Base-by-base conservation (phyloP, 2,888 invertebrate genomes). In the Graphium colonna region DNA sequence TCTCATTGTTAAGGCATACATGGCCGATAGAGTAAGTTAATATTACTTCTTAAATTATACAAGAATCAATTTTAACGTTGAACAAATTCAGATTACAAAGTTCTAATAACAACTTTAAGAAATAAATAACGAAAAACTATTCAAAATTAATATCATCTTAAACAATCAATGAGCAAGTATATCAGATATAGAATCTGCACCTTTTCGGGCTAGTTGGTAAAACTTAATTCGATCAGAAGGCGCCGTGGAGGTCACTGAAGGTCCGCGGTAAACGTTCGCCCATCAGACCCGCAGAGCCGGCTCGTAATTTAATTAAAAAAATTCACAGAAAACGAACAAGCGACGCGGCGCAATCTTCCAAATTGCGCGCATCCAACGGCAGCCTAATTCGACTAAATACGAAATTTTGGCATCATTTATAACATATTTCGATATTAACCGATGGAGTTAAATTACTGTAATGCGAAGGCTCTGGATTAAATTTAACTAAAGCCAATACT, bases 281-380 rank as follows among this genome's bases (percentile, higher is more conserved):
- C 75, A 80, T 81, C 76, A 81, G 72, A 71, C 77, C 74, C 73
- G 76, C 79, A 79, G 75, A 1, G 78, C 80, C 81, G 67, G 63
- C 65, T 78, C 82, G 75, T 89, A 89, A 89, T 89, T 89, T 83
- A 87, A 89, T 89, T 88, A 86, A 86, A 86, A 36, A 88, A 89
- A 86, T 87, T 88, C 89, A 84, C 83, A 81, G 89, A 87, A 89
- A 78, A 80, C 77, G 70, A 72, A 71, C 74, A 71, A 68, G 72
- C 67, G 69, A 64, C 69, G 68, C 71, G 65, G 68, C 67, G 79
- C 82, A 86, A 88, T 88, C 82, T 77, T 74, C 12, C 80, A 75
- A 85, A 86, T 84, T 81, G 58, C 70, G 60, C 68, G 65, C 68
- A 71, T 66, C 69, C 78, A 69, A 71, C 83, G 74, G 83, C 82